Conservation (phyloP, 2,797 vertebrate species). For the Smutsia temminckii region DNA sequence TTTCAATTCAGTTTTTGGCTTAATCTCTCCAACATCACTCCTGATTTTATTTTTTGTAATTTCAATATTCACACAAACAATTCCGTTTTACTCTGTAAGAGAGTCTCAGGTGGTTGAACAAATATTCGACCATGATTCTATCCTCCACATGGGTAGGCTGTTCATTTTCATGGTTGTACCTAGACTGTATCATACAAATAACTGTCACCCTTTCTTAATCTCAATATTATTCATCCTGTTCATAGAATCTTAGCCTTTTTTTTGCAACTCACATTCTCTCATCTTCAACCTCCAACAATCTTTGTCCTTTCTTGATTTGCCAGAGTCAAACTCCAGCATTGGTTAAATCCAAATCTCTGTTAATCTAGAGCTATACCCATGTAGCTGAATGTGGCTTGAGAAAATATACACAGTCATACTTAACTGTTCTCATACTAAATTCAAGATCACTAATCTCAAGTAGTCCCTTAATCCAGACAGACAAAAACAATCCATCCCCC, state of each 20-base stretch:
- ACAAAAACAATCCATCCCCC: neutral
- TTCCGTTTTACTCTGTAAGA: neutral
- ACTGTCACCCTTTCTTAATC: neutral
- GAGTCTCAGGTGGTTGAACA: neutral
- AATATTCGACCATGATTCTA: neutral
- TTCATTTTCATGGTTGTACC: neutral
- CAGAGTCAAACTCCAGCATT: neutral
- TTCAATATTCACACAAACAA: neutral
- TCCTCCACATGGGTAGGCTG: neutral
- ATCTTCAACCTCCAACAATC: neutral
- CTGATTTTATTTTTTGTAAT: neutral
- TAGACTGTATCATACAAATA: neutral
- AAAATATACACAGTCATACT: neutral
- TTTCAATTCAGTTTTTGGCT: neutral
- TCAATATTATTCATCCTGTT: neutral
- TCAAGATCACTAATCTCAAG: neutral
- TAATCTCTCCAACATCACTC: neutral
- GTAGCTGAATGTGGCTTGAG: neutral
- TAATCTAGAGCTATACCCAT: neutral
- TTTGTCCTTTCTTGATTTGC: neutral
- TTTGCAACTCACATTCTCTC: neutral
- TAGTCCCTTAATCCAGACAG: neutral
- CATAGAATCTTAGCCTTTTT: neutral
- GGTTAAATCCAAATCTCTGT: neutral
- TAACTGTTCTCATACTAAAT: neutral